Conservation (phyloP, 2,113 vertebrate species). For the Channa argus region DNA sequence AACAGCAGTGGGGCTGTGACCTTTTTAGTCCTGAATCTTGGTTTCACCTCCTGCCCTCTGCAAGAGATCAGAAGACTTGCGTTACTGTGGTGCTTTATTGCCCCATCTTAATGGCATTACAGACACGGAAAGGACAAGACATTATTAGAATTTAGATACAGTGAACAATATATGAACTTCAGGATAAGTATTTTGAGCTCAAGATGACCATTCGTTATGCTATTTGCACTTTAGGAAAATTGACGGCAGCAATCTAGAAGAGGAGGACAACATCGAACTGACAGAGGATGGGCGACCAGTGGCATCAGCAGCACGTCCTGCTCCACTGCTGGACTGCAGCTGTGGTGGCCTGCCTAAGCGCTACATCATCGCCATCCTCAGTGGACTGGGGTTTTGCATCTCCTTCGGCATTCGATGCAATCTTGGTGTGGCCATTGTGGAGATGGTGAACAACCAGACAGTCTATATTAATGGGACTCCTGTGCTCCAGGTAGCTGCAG, state of each 20-base stretch:
- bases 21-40: slow-evolving; percentile 36
- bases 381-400: slow-evolving; percentile 98
- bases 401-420: slow-evolving; percentile 98
- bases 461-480: slow-evolving; percentile 92
- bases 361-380: slow-evolving; percentile 97
- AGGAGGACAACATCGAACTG: slow-evolving; percentile 89
- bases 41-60: slow-evolving; percentile 27
- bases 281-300: slow-evolving; percentile 90
- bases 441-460: slow-evolving; percentile 99
- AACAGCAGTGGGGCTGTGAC: slow-evolving; percentile 22
- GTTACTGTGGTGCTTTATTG: slow-evolving; percentile 3
- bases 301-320: slow-evolving; percentile 35
- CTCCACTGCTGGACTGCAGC: slow-evolving; percentile 83
- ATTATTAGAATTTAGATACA: background rate
- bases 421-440: slow-evolving; percentile 96
- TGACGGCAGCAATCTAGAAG: slow-evolving; percentile 87
- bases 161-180: too few species aligned
- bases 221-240: slow-evolving; percentile 85
- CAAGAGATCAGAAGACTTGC: slow-evolving; percentile 7
- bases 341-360: slow-evolving; percentile 95
- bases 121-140: background rate
- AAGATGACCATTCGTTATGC: background rate
- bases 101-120: background rate
- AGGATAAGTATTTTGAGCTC: too few species aligned
- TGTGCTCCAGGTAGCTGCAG: slow-evolving; percentile 87